Conservation (phyloP, 2,797 vertebrate genomes). For the Oryzias sinensis region DNA sequence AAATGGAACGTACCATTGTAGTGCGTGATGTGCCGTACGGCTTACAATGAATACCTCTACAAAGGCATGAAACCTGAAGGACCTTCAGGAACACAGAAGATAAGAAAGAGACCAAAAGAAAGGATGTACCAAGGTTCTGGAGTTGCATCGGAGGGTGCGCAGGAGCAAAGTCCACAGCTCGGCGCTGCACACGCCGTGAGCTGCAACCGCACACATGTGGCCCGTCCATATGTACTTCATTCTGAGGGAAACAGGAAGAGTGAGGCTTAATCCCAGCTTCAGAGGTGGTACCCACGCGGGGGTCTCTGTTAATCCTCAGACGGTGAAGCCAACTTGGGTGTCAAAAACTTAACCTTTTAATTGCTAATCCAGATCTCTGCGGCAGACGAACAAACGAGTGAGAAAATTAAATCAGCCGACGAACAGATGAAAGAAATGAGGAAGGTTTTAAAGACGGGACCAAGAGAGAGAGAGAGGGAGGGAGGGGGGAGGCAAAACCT, state of each 20-base stretch:
- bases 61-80: no score
- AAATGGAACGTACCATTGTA: no score
- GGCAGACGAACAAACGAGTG: slow-evolving; percentile 13
- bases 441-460: slow-evolving; percentile 15
- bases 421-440: slow-evolving; percentile 30
- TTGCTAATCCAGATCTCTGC: slow-evolving; percentile 22
- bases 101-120: not conserved
- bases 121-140: slow-evolving; percentile 74
- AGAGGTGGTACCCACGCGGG: not conserved
- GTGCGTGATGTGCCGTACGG: no score
- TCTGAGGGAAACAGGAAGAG: slow-evolving; percentile 66
- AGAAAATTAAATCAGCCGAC: slow-evolving; percentile 31
- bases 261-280: not conserved
- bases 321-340: slow-evolving; percentile 2
- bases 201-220: slow-evolving; percentile 92
- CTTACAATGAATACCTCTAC: no score
- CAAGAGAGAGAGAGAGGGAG: not conserved
- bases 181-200: slow-evolving; percentile 89
- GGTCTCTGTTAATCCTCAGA: not conserved
- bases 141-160: slow-evolving; percentile 78
- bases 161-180: slow-evolving; percentile 86
- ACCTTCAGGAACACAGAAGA: no score
- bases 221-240: slow-evolving; percentile 98
- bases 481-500: slow-evolving; percentile 38
- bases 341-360: slow-evolving; percentile 4